phyloP scores from a whole-genome alignment of 2,888 invertebrate species.

The Penaeus monodon region DNA sequence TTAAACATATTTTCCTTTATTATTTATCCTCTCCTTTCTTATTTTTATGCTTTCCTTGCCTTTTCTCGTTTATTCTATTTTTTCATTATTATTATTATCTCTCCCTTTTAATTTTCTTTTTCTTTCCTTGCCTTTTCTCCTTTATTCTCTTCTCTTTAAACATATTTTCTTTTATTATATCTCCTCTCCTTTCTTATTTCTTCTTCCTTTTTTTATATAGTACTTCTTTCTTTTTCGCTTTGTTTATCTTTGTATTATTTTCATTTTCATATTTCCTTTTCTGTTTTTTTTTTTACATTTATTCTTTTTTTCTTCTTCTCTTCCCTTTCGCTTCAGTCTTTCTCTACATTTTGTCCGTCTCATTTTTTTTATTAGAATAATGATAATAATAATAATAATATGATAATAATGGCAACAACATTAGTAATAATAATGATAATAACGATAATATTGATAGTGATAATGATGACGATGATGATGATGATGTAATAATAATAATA shows the following conservation, averaged over 20 bases:
- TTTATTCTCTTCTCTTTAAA: not conserved
- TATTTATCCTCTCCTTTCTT: not conserved
- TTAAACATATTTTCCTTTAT: not conserved
- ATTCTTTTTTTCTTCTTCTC: no score
- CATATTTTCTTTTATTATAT: not conserved
- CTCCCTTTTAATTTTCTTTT: conserved; percentile 9
- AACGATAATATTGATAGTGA: no score
- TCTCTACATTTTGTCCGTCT: no score
- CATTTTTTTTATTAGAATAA: no score
- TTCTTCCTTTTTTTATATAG: not conserved
- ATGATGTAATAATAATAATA: no score
- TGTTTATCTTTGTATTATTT: not conserved
- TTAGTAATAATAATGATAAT: no score
- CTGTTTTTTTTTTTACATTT: no score
- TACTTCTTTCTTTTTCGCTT: not conserved
- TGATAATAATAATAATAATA: no score
- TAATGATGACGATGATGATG: no score
- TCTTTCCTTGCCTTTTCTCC: not conserved
- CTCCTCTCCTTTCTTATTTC: not conserved
- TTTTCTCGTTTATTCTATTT: not conserved
- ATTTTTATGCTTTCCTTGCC: not conserved
- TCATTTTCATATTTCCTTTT: no score
- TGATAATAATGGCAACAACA: no score
- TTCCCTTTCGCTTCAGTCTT: no score
- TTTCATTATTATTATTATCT: not conserved